These are phyloP conservation scores for Leucozona laternaria DNA, from an alignment of 2,888 invertebrate genomes.

Conservation along the genomic window DNA sequence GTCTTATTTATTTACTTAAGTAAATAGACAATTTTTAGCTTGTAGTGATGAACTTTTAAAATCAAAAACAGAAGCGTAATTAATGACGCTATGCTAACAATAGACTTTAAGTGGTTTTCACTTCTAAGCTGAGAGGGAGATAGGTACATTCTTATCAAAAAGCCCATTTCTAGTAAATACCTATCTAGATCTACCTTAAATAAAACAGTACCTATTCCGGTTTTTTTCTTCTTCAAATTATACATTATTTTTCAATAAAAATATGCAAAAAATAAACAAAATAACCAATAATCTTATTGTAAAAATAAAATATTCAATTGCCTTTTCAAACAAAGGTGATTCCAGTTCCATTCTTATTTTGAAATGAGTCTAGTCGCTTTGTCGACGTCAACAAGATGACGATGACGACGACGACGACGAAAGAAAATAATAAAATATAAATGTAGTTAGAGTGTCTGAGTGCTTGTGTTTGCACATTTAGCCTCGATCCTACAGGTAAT, in stretches of 20 bases:
- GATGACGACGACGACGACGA: background rate
- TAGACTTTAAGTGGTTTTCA: too few species aligned
- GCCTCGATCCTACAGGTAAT: constrained; percentile 73
- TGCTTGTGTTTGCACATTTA: constrained; percentile 73
- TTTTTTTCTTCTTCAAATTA: background rate
- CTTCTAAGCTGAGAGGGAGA: too few species aligned
- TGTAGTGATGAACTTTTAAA: too few species aligned
- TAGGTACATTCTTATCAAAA: too few species aligned
- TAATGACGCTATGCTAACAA: too few species aligned
- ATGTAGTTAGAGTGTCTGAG: constrained; percentile 64
- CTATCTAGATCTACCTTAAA: too few species aligned
- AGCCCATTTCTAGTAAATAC: too few species aligned
- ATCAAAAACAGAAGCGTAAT: too few species aligned
- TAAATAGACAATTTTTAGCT: too few species aligned
- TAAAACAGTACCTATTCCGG: too few species aligned
- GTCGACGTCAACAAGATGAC: constrained; percentile 42
- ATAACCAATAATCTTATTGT: constrained; percentile 8
- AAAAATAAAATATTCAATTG: constrained; percentile 45
- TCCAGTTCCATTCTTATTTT: constrained; percentile 52
- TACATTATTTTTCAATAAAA: background rate
- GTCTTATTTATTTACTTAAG: too few species aligned
- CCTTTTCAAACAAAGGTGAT: constrained; percentile 60
- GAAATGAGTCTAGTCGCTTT: constrained; percentile 67
- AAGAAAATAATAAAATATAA: constrained; percentile 63
- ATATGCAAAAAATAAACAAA: background rate